Evolutionary conservation across 2,888 invertebrate species (phyloP).

Genomic region (Cylindroiulus punctatus): DNA sequence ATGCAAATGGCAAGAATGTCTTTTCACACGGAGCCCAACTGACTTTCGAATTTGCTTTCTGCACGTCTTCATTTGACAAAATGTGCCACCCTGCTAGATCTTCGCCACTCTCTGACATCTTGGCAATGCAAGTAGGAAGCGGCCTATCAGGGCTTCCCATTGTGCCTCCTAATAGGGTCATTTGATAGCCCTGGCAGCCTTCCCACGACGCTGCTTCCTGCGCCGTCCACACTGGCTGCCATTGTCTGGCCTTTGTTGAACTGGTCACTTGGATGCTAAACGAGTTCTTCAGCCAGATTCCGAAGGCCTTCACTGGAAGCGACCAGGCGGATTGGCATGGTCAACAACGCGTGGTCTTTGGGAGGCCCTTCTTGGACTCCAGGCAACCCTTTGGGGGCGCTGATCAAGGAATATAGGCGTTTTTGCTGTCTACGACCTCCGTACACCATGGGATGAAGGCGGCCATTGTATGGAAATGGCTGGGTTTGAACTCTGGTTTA

Average conservation of each 20-base stretch:
- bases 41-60: no score
- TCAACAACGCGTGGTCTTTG: background rate
- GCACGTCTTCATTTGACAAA: background rate
- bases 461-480: background rate
- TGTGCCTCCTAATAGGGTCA: conserved; percentile 18
- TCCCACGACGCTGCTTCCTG: background rate
- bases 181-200: conserved; percentile 6
- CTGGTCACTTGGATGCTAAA: conserved; percentile 18
- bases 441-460: background rate
- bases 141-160: conserved; percentile 18
- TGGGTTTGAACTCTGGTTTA: background rate
- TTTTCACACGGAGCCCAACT: no score
- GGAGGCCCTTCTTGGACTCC: background rate
- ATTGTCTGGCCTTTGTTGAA: background rate
- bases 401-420: background rate
- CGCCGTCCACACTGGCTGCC: background rate
- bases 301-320: background rate
- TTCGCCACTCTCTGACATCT: background rate
- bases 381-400: background rate
- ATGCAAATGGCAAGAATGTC: background rate
- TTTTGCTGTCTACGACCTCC: background rate
- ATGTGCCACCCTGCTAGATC: background rate
- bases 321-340: background rate
- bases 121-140: background rate
- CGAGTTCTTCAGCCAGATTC: background rate